Evolutionary conservation across 2,113 vertebrate genomes (phyloP), one percentile per base, ranked within the genome.

Genomic region (Ardeotis arabs): DNA sequence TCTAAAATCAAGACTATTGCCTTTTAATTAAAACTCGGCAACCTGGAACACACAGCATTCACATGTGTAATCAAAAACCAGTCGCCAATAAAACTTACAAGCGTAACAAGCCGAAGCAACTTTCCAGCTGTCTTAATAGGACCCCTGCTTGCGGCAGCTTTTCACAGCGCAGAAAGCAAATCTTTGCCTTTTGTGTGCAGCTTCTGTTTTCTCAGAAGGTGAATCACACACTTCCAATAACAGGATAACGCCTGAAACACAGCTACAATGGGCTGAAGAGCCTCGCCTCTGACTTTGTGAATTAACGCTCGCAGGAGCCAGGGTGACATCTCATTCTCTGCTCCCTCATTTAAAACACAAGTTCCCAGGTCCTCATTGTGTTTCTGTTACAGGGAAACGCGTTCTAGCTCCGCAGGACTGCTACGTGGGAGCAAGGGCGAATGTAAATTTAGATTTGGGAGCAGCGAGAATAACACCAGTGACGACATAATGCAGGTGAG

Each of bases 11-110:
- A 95, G 90, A 95, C 85, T 96, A 97, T 95, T 89, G 97, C 87
- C 91, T 98, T 97, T 98, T 98, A 98, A 98, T 98, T 98, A 98
- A 97, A 98, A 97, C 95, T 84, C 93, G 92, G 97, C 96, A 97
- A 97, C 96, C 97, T 97, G 97, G 98, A 98, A 98, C 97, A 97
- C 96, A 97, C 95, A 96, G 70, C 97, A 97, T 98, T 98, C 97
- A 97, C 96, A 98, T 97, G 97, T 97, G 97, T 98, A 99, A 99
- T 98, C 98, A 98, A 98, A 98, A 98, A 97, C 97, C 98, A 98
- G 98, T 98, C 98, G 98, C 98, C 98, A 98, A 98, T 98, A 99
- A 98, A 98, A 98, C 98, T 98, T 98, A 98, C 96, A 98, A 98
- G 98, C 98, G 94, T 98, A 98, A 98, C 98, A 98, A 98, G 93